Evolutionary conservation across 2,113 vertebrate species (phyloP), one percentile per base, ranked within the genome.

Genomic region (Phyllostomus hastatus): DNA sequence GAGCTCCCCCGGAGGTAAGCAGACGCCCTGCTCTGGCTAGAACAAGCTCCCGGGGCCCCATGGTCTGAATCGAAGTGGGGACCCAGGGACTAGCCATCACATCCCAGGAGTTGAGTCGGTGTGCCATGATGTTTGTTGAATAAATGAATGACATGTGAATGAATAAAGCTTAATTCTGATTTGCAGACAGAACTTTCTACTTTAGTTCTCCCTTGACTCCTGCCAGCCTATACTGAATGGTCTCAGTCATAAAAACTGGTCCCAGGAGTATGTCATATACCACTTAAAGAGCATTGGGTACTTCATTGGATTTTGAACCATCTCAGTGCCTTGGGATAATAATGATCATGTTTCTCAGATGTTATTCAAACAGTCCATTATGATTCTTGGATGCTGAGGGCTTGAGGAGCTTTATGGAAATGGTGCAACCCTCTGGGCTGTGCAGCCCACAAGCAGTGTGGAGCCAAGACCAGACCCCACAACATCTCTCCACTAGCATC

Each of bases 1-100:
- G 84, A 97, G 95, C 17, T 89, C 57, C 0, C 46, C 97, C 38
- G 59, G 96, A 90, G 98, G 98, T 99, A 91, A 97, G 92, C n/a
- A 48, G 26, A 54, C 6, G 10, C 79, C 1, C 7, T 31, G n/a
- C 38, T 35, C 78, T 54, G 22, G 10, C 48, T 78, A 28, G 57
- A 78, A 57, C 7, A 59, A 43, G 14, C 6, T 66, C 43, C n/a
- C 22, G 17, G 72, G 46, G 17, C 67, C 33, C 8, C 20, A 4
- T 0, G 35, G 35, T 83, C 82, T 52, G 24, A 57, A 70, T 5
- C 28, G 16, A 70, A 1, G 15, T 15, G 48, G 31, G 76, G 10
- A 17, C 84, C 83, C 57, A 6, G 8, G 35, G 81, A 61, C 17
- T 46, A 22, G 15, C 7, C 1, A 2, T 54, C 17, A 61, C 35